Conservation (phyloP, 1,140 invertebrate genomes). For the Leptinotarsa undecemlineata region DNA sequence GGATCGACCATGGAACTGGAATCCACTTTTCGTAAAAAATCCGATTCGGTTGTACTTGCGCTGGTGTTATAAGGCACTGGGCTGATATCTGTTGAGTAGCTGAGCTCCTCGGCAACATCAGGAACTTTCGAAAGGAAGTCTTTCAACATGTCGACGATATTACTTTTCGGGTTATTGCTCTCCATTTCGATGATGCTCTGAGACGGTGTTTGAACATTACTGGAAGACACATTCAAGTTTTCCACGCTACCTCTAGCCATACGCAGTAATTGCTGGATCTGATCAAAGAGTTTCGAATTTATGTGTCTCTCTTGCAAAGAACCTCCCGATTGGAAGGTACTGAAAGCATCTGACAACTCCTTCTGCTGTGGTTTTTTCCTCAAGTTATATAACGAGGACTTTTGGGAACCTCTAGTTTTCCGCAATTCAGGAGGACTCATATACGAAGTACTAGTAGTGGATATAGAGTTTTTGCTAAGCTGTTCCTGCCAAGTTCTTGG, state of each 20-base stretch:
- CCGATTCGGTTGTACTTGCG: background rate
- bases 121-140: slow-evolving; percentile 28
- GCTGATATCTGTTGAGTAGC: slow-evolving; percentile 21
- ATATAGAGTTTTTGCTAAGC: slow-evolving; percentile 43
- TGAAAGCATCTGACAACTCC: slow-evolving; percentile 21
- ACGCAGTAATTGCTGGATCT: slow-evolving; percentile 58
- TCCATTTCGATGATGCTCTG: slow-evolving; percentile 56
- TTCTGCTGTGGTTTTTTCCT: slow-evolving; percentile 45
- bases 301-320: slow-evolving; percentile 21
- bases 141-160: slow-evolving; percentile 33
- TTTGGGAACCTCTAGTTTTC: slow-evolving; percentile 25
- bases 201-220: slow-evolving; percentile 59
- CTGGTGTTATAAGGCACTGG: slow-evolving; percentile 18
- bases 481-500: slow-evolving; percentile 46
- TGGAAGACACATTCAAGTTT: slow-evolving; percentile 59
- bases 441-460: slow-evolving; percentile 50
- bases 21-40: background rate
- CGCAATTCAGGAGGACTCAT: slow-evolving; percentile 49
- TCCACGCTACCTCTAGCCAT: slow-evolving; percentile 59
- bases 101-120: slow-evolving; percentile 29
- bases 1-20: background rate
- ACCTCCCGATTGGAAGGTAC: background rate
- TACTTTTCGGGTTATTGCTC: slow-evolving; percentile 39
- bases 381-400: slow-evolving; percentile 34
- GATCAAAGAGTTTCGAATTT: slow-evolving; percentile 53